These are phyloP conservation scores for Parauchenoglanis ngamensis DNA, from an alignment of 2,797 vertebrate genomes.

Conservation along the genomic window DNA sequence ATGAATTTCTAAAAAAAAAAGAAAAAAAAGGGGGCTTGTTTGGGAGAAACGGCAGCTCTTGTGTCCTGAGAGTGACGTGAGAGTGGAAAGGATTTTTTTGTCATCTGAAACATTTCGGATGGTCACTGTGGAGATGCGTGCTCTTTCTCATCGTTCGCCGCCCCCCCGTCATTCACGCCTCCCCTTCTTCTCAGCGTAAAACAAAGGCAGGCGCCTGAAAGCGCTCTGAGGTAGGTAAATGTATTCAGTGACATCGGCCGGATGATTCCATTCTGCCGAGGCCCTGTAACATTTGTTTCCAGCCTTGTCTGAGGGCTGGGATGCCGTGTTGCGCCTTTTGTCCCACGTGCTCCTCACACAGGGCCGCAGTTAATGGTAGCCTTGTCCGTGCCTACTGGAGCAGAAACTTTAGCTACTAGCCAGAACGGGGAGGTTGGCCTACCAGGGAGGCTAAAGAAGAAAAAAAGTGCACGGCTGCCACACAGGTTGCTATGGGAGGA, in stretches of 20 bases:
- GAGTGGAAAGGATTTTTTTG: slow-evolving; percentile 38
- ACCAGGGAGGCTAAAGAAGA: slow-evolving; percentile 64
- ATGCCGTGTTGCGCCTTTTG: slow-evolving; percentile 89
- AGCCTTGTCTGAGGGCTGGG: slow-evolving; percentile 94
- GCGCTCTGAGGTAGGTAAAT: slow-evolving; percentile 98
- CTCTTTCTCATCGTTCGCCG: slow-evolving; percentile 60
- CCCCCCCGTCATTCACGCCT: slow-evolving; percentile 79
- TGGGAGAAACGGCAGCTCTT: slow-evolving; percentile 54
- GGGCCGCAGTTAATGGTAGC: slow-evolving; percentile 94
- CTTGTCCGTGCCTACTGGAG: slow-evolving; percentile 89
- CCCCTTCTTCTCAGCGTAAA: slow-evolving; percentile 75
- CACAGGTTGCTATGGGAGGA: slow-evolving; percentile 80
- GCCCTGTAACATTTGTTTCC: slow-evolving; percentile 95
- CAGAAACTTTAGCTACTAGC: slow-evolving; percentile 86
- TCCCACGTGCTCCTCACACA: slow-evolving; percentile 83
- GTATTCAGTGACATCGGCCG: slow-evolving; percentile 97
- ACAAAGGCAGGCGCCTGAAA: slow-evolving; percentile 82
- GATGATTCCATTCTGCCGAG: slow-evolving; percentile 96
- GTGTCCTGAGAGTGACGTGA: slow-evolving; percentile 56
- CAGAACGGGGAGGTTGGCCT: slow-evolving; percentile 62
- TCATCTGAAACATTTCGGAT: slow-evolving; percentile 52
- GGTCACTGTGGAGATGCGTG: slow-evolving; percentile 87
- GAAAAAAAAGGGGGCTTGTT: slow-evolving; percentile 47
- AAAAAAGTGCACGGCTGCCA: slow-evolving; percentile 74
- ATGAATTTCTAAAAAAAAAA: slow-evolving; percentile 35